Evolutionary conservation across 2,113 vertebrate species (phyloP).

Genomic region (Caranx melampygus): DNA sequence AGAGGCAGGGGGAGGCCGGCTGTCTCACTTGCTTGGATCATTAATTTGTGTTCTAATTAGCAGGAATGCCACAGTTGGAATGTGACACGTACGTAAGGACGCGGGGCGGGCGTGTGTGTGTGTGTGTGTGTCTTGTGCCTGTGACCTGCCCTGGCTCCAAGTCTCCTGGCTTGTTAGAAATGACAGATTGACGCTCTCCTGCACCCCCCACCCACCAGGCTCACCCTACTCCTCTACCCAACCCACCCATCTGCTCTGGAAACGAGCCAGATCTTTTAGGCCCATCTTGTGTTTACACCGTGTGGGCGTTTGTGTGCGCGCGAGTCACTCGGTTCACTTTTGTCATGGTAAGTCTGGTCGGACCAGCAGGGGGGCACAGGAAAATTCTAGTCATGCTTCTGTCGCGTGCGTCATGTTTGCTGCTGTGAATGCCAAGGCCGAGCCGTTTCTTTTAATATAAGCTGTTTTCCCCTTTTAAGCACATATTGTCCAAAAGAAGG

Average conservation of each 20-base stretch:
- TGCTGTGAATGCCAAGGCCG: conserved; percentile 44
- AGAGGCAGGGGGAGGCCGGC: conserved; percentile 52
- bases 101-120: conserved; percentile 35
- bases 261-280: conserved; percentile 66
- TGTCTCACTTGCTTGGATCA: conserved; percentile 71
- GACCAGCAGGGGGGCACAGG: conserved; percentile 30
- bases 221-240: conserved; percentile 53
- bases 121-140: conserved; percentile 59
- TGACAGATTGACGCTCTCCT: conserved; percentile 81
- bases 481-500: conserved; percentile 10
- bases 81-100: conserved; percentile 63
- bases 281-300: conserved; percentile 51
- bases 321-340: conserved; percentile 32
- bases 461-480: conserved; percentile 45
- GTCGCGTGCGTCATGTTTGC: conserved; percentile 15
- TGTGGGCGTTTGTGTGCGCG: conserved; percentile 41
- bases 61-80: conserved; percentile 78
- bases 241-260: conserved; percentile 82
- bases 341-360: conserved; percentile 36
- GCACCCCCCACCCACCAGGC: conserved; percentile 60
- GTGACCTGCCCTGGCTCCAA: conserved; percentile 78
- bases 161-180: conserved; percentile 85
- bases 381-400: conserved; percentile 43
- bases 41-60: conserved; percentile 82
- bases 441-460: conserved; percentile 26